phyloP scores from a whole-genome alignment of 2,797 vertebrate species.

The Diplodus sargus region DNA sequence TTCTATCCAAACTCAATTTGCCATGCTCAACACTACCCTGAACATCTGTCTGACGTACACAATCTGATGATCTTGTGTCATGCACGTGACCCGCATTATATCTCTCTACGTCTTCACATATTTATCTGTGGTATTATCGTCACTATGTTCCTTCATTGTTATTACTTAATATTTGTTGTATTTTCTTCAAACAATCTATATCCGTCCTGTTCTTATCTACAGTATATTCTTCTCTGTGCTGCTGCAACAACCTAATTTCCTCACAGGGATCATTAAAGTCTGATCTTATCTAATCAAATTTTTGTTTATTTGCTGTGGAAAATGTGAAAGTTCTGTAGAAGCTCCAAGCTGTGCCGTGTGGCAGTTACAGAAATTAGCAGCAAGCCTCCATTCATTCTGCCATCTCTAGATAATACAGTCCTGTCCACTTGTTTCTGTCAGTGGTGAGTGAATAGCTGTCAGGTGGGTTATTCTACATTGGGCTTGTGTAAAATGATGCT shows the following conservation, averaged over 20 bases:
- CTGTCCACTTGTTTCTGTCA: slow-evolving; percentile 77
- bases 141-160: slow-evolving; percentile 47
- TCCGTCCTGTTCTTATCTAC: slow-evolving; percentile 70
- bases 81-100: slow-evolving; percentile 41
- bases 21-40: slow-evolving; percentile 35
- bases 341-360: slow-evolving; percentile 52
- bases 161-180: slow-evolving; percentile 62
- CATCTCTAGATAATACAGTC: slow-evolving; percentile 67
- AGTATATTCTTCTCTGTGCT: slow-evolving; percentile 59
- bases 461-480: slow-evolving; percentile 75
- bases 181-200: slow-evolving; percentile 65
- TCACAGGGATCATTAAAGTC: slow-evolving; percentile 76
- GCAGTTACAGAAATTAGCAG: slow-evolving; percentile 69
- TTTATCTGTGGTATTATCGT: slow-evolving; percentile 52
- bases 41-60: slow-evolving; percentile 40
- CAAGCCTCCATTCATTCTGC: slow-evolving; percentile 82
- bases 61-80: slow-evolving; percentile 52
- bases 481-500: slow-evolving; percentile 73
- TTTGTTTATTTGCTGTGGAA: slow-evolving; percentile 78
- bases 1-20: slow-evolving; percentile 43
- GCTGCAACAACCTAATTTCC: slow-evolving; percentile 75
- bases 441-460: slow-evolving; percentile 78
- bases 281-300: slow-evolving; percentile 79
- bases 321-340: slow-evolving; percentile 69
- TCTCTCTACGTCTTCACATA: slow-evolving; percentile 38